Percentiles rank a stretch among this genome's conserved stretches.
Conservation (phyloP, 2,797 vertebrate genomes). For the Petrocephalus schoutedeni region DNA sequence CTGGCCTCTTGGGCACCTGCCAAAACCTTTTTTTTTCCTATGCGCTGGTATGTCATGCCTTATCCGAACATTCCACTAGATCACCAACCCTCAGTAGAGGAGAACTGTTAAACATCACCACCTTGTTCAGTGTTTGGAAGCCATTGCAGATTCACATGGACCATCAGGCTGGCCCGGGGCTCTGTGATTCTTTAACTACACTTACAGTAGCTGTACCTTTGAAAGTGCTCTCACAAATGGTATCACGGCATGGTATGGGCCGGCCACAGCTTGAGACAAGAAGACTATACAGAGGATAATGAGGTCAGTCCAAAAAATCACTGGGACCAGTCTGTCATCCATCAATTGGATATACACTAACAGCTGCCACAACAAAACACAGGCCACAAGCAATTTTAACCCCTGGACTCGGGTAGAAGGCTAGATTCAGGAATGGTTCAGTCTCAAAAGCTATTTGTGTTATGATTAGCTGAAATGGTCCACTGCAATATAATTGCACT, state of each 20-base stretch:
- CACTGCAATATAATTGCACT: neutral
- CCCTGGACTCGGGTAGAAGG: neutral
- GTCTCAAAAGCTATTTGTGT: neutral
- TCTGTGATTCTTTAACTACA: neutral
- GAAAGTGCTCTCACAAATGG: neutral
- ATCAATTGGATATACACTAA: neutral
- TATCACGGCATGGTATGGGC: neutral
- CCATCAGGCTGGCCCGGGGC: neutral
- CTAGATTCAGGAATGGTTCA: neutral
- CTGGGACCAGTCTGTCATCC: neutral
- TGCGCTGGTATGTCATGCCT: neutral
- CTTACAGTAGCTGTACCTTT: neutral
- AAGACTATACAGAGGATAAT: neutral
- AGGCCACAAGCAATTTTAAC: neutral
- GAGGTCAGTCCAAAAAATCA: neutral
- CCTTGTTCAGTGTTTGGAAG: neutral
- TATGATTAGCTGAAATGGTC: neutral
- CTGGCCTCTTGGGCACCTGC: neutral
- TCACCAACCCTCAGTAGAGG: neutral
- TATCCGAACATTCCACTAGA: neutral
- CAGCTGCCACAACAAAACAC: neutral
- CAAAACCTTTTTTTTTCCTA: neutral
- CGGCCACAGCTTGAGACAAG: neutral
- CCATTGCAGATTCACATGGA: neutral
- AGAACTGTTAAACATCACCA: neutral